These are phyloP conservation scores for Desoria tigrina DNA, from an alignment of 2,888 invertebrate genomes.

Conservation along the genomic window DNA sequence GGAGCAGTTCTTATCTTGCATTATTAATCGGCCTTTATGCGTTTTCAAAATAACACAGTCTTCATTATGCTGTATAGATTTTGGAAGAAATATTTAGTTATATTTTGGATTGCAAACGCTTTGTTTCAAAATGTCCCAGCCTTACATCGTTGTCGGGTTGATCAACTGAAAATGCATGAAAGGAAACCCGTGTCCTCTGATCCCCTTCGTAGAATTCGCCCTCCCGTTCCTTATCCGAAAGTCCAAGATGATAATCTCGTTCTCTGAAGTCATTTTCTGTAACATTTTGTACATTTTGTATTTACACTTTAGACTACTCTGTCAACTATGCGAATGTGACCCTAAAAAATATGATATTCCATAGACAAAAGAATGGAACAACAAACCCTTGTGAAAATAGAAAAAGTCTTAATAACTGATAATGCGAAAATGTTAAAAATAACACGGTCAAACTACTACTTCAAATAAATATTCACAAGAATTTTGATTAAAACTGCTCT, in stretches of 20 bases:
- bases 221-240: slow-evolving; percentile 1
- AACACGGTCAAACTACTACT: too few species aligned
- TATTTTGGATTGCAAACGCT: background rate
- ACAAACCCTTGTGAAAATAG: too few species aligned
- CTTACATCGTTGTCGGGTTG: background rate
- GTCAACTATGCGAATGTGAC: too few species aligned
- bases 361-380: too few species aligned
- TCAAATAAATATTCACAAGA: too few species aligned
- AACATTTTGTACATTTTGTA: too few species aligned
- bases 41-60: background rate
- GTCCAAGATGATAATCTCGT: background rate
- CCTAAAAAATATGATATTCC: too few species aligned
- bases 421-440: too few species aligned
- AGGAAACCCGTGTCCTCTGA: background rate
- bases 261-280: background rate
- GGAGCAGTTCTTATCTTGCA: background rate
- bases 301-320: too few species aligned
- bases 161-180: background rate
- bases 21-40: background rate
- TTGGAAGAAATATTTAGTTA: background rate
- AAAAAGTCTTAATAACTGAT: too few species aligned
- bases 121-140: too few species aligned
- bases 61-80: slow-evolving; percentile 1
- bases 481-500: too few species aligned
- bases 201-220: slow-evolving; percentile 1